phyloP scores from a whole-genome alignment of 2,113 vertebrate species.

The Chaenogobius annularis region DNA sequence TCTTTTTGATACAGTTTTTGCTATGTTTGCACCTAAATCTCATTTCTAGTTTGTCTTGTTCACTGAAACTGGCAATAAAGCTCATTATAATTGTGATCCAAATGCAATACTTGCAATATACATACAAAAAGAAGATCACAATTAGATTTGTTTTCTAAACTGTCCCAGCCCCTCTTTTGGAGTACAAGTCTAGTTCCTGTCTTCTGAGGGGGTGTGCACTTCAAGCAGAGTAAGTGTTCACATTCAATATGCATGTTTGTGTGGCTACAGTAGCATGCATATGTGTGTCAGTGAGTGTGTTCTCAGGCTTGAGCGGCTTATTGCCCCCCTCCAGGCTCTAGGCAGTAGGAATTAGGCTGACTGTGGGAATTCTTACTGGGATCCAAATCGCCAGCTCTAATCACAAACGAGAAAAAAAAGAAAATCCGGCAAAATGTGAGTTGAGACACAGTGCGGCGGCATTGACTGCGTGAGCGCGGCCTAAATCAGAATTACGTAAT shows the following conservation, averaged over 20 bases:
- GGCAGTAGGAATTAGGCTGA: slow-evolving; percentile 63
- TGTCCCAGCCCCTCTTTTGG: not conserved
- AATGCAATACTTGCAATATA: not conserved
- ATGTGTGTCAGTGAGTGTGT: slow-evolving; percentile 15
- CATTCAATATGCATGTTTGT: slow-evolving; percentile 7
- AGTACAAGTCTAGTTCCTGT: slow-evolving; percentile 6
- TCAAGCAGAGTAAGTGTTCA: not conserved
- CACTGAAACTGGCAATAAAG: not conserved
- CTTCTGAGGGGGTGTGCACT: slow-evolving; percentile 3
- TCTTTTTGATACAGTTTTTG: too few species aligned
- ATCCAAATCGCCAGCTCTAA: slow-evolving; percentile 64
- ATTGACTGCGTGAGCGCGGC: slow-evolving; percentile 22
- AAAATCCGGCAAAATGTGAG: slow-evolving; percentile 46
- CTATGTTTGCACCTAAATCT: too few species aligned
- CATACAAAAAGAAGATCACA: too few species aligned
- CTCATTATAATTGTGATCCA: not conserved
- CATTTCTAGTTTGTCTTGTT: too few species aligned
- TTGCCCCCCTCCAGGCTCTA: slow-evolving; percentile 53
- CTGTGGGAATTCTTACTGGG: slow-evolving; percentile 71
- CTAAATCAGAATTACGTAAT: slow-evolving; percentile 53
- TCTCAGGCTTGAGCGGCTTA: slow-evolving; percentile 59
- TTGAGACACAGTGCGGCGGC: slow-evolving; percentile 21
- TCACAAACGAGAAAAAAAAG: slow-evolving; percentile 36
- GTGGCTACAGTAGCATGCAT: not conserved
- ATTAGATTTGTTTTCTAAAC: too few species aligned